A percentile compares a stretch with the other conserved stretches of the same genome.
These are phyloP conservation scores for Meloidogyne exigua DNA, from an alignment of 1,140 invertebrate species.

Conservation along the genomic window DNA sequence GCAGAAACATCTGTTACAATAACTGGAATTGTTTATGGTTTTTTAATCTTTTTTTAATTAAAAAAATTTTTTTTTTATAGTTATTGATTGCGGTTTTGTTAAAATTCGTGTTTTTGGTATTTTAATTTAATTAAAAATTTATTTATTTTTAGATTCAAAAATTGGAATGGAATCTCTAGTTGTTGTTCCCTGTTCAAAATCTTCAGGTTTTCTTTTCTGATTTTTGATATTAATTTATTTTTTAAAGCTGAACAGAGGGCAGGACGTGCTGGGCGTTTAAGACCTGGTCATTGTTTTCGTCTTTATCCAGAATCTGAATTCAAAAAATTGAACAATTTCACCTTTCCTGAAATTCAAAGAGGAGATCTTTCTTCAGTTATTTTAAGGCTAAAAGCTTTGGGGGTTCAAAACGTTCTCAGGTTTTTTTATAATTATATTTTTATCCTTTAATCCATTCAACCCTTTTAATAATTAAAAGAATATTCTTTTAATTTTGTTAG, in stretches of 20 bases:
- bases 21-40: slow-evolving; percentile 80
- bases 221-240: not conserved
- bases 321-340: slow-evolving; percentile 72
- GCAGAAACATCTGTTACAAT: slow-evolving; percentile 93
- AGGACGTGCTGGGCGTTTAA: slow-evolving; percentile 82
- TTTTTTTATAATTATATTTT: slow-evolving; percentile 63
- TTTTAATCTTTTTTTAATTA: slow-evolving; percentile 6
- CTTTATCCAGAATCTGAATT: slow-evolving; percentile 75
- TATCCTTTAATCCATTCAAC: not conserved
- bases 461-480: not conserved
- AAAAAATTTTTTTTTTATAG: slow-evolving; percentile 67
- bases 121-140: not conserved
- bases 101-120: slow-evolving; percentile 86
- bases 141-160: slow-evolving; percentile 65
- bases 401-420: slow-evolving; percentile 78
- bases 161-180: slow-evolving; percentile 82
- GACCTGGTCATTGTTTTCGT: slow-evolving; percentile 77
- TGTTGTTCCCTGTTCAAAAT: slow-evolving; percentile 76
- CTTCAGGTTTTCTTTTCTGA: slow-evolving; percentile 18
- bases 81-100: slow-evolving; percentile 94
- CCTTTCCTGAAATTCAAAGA: slow-evolving; percentile 87
- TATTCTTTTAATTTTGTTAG: not conserved
- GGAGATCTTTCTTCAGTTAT: slow-evolving; percentile 81
- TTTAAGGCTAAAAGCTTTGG: slow-evolving; percentile 88
- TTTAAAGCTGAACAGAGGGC: slow-evolving; percentile 78